Base-by-base conservation (phyloP, 2,113 vertebrate genomes). In the Elachura formosa region DNA sequence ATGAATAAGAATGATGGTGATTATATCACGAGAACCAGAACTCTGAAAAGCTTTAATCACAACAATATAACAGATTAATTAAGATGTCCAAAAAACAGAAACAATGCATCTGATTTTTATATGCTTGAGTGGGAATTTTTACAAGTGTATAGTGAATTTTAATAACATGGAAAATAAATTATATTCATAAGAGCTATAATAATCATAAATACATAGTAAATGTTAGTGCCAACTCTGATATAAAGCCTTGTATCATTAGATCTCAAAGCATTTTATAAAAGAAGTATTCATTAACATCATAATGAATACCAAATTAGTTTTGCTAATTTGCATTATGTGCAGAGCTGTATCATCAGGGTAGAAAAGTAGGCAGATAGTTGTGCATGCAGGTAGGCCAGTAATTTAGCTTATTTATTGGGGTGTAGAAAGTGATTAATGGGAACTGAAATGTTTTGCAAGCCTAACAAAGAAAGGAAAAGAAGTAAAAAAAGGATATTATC, bases 51-150 rank as follows among this genome's bases (percentile, higher is more conserved):
- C 85, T 87, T 94, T 95, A 96, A 96, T 94, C 81, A 87, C 74
- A 95, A 93, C 89, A 96, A 77, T 63, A 52, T 95, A 95, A 96
- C 89, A 95, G 85, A 90, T 95, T 87, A 93, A 96, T 96, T 95
- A 96, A 84, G 82, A 94, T 75, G 75, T 61, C 74, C 73, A 82
- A 92, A 94, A 92, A 69, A 0, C 58, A 87, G 87, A 96, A 95
- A 90, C 54, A 92, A 88, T 87, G 23, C 18, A 43, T 89, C 74
- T 94, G 55, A 95, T 94, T 96, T 85, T 78, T 73, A 90, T 49
- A 82, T 59, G 62, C 54, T 69, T 85, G 71, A 84, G 77, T 76
- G n/a, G 52, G 62, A 87, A 69, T 80, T 94, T 92, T 90, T 75
- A 81, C 56, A 80, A 89, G 41, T 84, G 54, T 84, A 92, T 56